Percentiles rank a stretch among this genome's conserved stretches.
These are phyloP conservation scores for Neosilurus hyrtlii DNA, from an alignment of 2,797 vertebrate genomes.

Conservation along the genomic window DNA sequence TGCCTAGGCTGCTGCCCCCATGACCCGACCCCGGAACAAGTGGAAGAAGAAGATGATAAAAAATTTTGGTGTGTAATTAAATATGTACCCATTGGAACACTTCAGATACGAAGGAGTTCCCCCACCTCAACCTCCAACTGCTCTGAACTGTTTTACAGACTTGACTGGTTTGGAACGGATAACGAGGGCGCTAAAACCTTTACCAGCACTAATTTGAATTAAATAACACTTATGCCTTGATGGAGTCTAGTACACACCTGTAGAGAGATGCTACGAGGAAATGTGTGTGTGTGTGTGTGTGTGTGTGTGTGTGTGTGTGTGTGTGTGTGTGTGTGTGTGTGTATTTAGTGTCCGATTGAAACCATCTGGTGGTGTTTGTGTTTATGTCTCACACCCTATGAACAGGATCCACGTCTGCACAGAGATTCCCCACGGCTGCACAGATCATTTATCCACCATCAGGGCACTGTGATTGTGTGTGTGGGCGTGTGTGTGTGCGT, in stretches of 20 bases:
- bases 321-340: slow-evolving; percentile 20
- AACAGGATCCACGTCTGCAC: slow-evolving; percentile 36
- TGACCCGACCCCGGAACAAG: too few relatives aligned
- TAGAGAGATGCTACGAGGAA: slow-evolving; percentile 4
- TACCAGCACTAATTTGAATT: background rate
- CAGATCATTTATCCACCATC: background rate
- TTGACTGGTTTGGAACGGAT: background rate
- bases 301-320: background rate
- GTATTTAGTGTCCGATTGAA: background rate
- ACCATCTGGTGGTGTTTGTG: slow-evolving; percentile 45
- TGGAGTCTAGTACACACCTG: background rate
- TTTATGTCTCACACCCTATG: slow-evolving; percentile 38
- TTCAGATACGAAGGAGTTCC: background rate
- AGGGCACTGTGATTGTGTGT: background rate
- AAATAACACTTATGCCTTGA: background rate
- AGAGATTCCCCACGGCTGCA: background rate
- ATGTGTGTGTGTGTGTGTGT: background rate
- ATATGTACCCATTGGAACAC: background rate
- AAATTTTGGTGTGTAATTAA: too few relatives aligned
- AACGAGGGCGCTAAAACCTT: background rate
- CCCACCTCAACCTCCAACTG: too few relatives aligned
- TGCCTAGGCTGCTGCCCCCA: too few relatives aligned
- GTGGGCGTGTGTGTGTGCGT: slow-evolving; percentile 6
- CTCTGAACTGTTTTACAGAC: too few relatives aligned
- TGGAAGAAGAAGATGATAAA: too few relatives aligned